A percentile compares a stretch with the other conserved stretches of the same genome.
Conservation (phyloP, 1,140 invertebrate species). For the Zaprionus gabonicus region DNA sequence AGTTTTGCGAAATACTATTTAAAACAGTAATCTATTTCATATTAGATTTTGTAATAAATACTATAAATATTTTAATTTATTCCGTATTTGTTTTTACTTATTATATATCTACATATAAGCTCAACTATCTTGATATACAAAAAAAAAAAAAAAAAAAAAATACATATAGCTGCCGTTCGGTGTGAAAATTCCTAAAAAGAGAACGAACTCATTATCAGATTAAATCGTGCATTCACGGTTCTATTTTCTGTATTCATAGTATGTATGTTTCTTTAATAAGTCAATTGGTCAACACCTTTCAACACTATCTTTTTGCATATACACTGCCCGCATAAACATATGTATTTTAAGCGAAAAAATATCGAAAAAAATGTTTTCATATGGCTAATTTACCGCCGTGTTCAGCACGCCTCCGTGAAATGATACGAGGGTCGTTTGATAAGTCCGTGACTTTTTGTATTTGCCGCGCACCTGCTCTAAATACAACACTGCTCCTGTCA, state of each 20-base stretch:
- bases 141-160: not conserved
- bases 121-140: no score
- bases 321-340: not conserved
- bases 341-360: not conserved
- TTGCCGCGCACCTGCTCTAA: no score
- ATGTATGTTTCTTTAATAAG: constrained; percentile 1
- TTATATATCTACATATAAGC: no score
- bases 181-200: constrained; percentile 12
- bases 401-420: constrained; percentile 4
- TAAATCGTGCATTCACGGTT: constrained; percentile 6
- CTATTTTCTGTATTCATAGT: not conserved
- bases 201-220: constrained; percentile 64
- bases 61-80: no score
- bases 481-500: no score
- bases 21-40: no score
- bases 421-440: no score
- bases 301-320: constrained; percentile 3
- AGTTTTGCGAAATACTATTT: no score
- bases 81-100: no score
- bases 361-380: constrained; percentile 7
- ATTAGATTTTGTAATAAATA: no score
- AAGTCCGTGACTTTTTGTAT: no score
- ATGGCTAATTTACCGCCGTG: constrained; percentile 24
- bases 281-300: constrained; percentile 27
- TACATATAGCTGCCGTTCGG: constrained; percentile 14